phyloP scores from a whole-genome alignment of 2,888 invertebrate genomes.

The Agrilus cyanescens region DNA sequence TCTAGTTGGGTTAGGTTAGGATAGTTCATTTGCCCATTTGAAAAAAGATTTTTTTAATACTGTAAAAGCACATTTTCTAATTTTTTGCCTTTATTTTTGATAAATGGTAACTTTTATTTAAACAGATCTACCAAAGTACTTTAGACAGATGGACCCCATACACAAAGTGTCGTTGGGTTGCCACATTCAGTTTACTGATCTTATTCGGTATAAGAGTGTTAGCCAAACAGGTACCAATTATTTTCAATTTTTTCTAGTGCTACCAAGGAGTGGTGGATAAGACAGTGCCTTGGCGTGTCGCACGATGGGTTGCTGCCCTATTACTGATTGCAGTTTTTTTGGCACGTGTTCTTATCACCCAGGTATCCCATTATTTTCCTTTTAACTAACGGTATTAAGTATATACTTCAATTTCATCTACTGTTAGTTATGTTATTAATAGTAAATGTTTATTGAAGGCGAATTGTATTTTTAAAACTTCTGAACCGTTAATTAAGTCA shows the following conservation, averaged over 20 bases:
- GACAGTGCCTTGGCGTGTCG: constrained; percentile 36
- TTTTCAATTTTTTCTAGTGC: constrained; percentile 33
- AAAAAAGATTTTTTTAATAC: too few relatives aligned
- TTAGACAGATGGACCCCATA: constrained; percentile 83
- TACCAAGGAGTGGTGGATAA: constrained; percentile 40
- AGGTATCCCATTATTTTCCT: constrained; percentile 27
- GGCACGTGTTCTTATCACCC: constrained; percentile 35
- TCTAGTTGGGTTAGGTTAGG: too few relatives aligned
- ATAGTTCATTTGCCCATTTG: too few relatives aligned
- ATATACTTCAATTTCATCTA: constrained; percentile 5
- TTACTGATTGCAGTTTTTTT: constrained; percentile 34
- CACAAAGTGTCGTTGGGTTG: constrained; percentile 66
- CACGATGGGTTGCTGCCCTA: constrained; percentile 34
- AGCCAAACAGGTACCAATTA: constrained; percentile 58
- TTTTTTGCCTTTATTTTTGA: background rate
- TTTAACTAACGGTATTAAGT: background rate
- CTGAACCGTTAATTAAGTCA: background rate
- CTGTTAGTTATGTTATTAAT: constrained; percentile 5
- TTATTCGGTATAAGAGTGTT: constrained; percentile 72
- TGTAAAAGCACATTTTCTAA: too few relatives aligned
- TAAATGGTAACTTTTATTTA: constrained; percentile 11
- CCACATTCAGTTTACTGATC: constrained; percentile 55
- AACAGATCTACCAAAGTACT: constrained; percentile 68
- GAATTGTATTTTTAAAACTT: background rate
- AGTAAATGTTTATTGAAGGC: background rate